phyloP scores from a whole-genome alignment of 2,797 vertebrate genomes.

The Chelidonichthys spinosus region DNA sequence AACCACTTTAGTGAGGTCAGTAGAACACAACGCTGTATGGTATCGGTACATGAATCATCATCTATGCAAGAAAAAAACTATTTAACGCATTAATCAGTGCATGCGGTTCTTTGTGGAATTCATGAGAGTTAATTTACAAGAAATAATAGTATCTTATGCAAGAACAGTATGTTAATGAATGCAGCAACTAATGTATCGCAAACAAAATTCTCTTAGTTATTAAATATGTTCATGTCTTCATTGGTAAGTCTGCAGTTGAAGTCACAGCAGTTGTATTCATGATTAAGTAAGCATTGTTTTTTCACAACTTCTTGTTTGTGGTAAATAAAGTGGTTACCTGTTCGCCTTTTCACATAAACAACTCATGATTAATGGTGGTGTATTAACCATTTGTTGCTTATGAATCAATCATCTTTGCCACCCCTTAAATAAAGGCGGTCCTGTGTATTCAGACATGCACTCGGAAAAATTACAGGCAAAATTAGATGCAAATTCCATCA shows the following conservation, averaged over 20 bases:
- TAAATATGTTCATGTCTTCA: background rate
- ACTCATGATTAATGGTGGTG: background rate
- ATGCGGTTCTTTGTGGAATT: no score
- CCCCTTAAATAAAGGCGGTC: background rate
- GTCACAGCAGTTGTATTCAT: background rate
- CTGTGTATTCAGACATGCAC: no score
- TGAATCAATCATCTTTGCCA: conserved; percentile 1
- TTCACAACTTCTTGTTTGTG: background rate
- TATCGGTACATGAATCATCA: no score
- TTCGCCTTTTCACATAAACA: background rate
- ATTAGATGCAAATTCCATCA: no score
- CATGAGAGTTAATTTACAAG: background rate
- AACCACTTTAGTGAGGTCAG: no score
- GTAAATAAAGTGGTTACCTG: background rate
- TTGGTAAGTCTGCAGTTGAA: background rate
- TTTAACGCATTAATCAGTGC: no score
- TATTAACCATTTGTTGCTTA: background rate
- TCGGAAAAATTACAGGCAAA: no score
- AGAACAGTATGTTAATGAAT: background rate
- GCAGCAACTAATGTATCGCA: background rate
- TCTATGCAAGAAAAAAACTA: no score
- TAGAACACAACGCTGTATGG: no score
- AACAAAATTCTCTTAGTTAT: background rate
- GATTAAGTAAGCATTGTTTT: background rate
- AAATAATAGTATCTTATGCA: background rate